A percentile compares a stretch with the other conserved stretches of the same genome.
Conservation (phyloP, 2,797 vertebrate genomes). For the Melanotaenia boesemani region DNA sequence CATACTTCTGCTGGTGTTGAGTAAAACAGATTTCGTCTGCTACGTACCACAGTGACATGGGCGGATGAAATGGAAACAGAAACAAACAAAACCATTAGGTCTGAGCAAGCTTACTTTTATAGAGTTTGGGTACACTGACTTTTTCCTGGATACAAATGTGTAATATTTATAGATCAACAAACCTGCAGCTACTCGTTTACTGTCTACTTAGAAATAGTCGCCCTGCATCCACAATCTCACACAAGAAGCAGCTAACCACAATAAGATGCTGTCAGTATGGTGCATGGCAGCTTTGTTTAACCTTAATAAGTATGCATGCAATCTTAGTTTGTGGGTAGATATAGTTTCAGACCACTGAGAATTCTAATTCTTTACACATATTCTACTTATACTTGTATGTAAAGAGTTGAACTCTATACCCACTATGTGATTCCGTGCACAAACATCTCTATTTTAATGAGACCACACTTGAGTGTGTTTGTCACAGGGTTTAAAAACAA, state of each 20-base stretch:
- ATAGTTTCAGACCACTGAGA: slow-evolving; percentile 52
- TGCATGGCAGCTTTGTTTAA: slow-evolving; percentile 24
- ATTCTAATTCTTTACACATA: too few species aligned
- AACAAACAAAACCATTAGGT: slow-evolving; percentile 45
- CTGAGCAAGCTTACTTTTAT: slow-evolving; percentile 27
- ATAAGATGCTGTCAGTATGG: slow-evolving; percentile 33
- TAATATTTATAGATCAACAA: slow-evolving; percentile 30
- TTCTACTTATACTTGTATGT: slow-evolving; percentile 20
- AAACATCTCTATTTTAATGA: slow-evolving; percentile 46
- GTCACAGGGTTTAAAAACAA: slow-evolving; percentile 56
- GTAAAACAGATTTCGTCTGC: slow-evolving; percentile 33
- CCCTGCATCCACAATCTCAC: slow-evolving; percentile 12
- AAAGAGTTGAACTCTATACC: slow-evolving; percentile 40
- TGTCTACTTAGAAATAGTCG: slow-evolving; percentile 5
- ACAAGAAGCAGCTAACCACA: slow-evolving; percentile 25
- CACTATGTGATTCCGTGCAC: slow-evolving; percentile 45
- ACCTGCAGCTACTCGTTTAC: slow-evolving; percentile 17
- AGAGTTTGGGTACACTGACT: slow-evolving; percentile 32
- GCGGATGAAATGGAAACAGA: slow-evolving; percentile 46
- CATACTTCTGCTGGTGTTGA: slow-evolving; percentile 41
- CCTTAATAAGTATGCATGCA: slow-evolving; percentile 28
- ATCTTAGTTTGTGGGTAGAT: slow-evolving; percentile 45
- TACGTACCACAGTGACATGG: slow-evolving; percentile 33
- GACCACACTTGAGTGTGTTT: slow-evolving; percentile 65
- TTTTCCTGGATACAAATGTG: slow-evolving; percentile 33